Evolutionary conservation across 2,888 invertebrate genomes (phyloP).

Genomic region (Zaprionus lineosus): DNA sequence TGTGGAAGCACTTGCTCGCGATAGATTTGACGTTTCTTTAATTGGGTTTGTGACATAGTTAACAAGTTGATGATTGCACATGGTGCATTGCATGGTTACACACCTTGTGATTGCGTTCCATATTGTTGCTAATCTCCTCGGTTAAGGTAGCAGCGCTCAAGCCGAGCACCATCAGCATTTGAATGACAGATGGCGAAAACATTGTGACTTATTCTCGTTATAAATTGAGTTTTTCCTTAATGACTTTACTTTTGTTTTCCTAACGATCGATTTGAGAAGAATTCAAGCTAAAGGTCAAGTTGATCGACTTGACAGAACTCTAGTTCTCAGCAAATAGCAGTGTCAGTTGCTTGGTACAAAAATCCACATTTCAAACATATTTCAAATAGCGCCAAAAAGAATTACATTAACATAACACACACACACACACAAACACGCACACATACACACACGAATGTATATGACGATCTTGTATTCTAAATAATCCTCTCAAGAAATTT

Average conservation of each 20-base stretch:
- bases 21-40: conserved; percentile 86
- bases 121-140: conserved; percentile 33
- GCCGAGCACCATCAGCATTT: conserved; percentile 39
- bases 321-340: conserved; percentile 56
- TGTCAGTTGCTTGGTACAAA: conserved; percentile 64
- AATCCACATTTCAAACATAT: conserved; percentile 67
- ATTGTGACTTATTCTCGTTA: conserved; percentile 25
- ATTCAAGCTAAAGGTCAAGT: conserved; percentile 66
- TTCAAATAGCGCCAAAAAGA: conserved; percentile 35
- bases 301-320: conserved; percentile 45
- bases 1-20: conserved; percentile 86
- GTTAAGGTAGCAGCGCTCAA: conserved; percentile 31
- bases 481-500: not conserved
- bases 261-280: conserved; percentile 28
- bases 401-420: conserved; percentile 28
- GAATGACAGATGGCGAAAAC: conserved; percentile 39
- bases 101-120: conserved; percentile 67
- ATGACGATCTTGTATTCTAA: conserved; percentile 37
- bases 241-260: conserved; percentile 4
- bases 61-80: conserved; percentile 41
- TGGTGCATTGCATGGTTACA: conserved; percentile 27
- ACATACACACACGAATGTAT: conserved; percentile 12
- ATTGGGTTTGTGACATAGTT: conserved; percentile 37
- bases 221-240: not conserved
- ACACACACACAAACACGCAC: not conserved